Percentiles rank a stretch among this genome's conserved stretches.
Conservation (phyloP, 53 echinoderm and acorn worm genomes). For the Hippasteria phrygiana region DNA sequence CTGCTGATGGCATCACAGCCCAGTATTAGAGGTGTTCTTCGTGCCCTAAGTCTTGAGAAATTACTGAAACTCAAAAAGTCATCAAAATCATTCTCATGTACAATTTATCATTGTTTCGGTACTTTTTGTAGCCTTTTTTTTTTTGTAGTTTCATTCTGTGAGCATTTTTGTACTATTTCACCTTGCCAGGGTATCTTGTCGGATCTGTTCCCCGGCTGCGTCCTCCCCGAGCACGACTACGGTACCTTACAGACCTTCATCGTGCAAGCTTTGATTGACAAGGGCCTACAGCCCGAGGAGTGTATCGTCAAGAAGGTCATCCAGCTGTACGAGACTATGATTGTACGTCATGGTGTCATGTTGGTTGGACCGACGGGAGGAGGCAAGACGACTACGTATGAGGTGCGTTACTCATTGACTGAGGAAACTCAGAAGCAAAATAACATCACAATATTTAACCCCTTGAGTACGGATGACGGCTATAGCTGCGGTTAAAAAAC, state of each 20-base stretch:
- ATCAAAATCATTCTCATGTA: too few relatives aligned
- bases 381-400: conserved; percentile 96
- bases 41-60: too few relatives aligned
- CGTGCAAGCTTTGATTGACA: conserved; percentile 77
- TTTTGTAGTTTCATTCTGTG: too few relatives aligned
- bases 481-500: too few relatives aligned
- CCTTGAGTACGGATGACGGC: too few relatives aligned
- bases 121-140: too few relatives aligned
- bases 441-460: too few relatives aligned
- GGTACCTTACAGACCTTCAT: conserved; percentile 93
- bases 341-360: conserved; percentile 99
- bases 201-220: conserved; percentile 94
- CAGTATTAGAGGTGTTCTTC: too few relatives aligned
- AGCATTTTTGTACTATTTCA: conserved; percentile 6
- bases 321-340: conserved; percentile 99
- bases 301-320: conserved; percentile 93
- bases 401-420: conserved; percentile 64
- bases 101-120: too few relatives aligned
- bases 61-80: too few relatives aligned
- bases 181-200: conserved; percentile 88
- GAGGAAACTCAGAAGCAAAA: too few relatives aligned
- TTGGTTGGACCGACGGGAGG: conserved; percentile 98
- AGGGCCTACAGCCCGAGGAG: conserved; percentile 85
- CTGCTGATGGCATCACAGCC: too few relatives aligned
- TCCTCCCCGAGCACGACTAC: conserved; percentile 96